Base-by-base conservation (phyloP, 2,797 vertebrate species). In the Protonibea diacanthus region DNA sequence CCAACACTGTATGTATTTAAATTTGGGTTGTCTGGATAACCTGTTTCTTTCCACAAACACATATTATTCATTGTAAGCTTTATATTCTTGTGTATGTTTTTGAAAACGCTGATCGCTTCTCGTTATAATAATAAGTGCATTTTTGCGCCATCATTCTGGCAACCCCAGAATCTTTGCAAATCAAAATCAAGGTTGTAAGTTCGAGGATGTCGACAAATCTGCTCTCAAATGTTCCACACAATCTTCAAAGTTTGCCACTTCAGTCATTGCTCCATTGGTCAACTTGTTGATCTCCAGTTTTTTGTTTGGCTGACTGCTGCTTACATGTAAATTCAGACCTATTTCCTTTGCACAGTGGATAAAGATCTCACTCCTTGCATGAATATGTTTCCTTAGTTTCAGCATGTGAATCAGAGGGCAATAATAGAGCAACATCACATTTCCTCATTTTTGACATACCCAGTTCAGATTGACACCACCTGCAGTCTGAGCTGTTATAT, bases 221-320 rank as follows among this genome's bases (percentile, higher is more conserved):
- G 51, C 20, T 82, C 73, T 82, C 73, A 84, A 71, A 87, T 47
- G 69, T 80, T n/a, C 85, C 82, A 66, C 79, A 84, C 57, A 87
- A 57, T 86, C 61, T 47, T 72, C 72, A 56, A 84, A 86, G 51
- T 70, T 56, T 20, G 52, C 33, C 12, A 86, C 72, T 71, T 86
- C 85, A n/a, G 18, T 63, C 52, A 86, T 71, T 14, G 69, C 70
- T 38, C 76, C 82, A 44, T 78, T 84, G 38, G 79, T 80, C 73
- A 84, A 18, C 53, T 17, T 76, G 23, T 14, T 68, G 23, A 84
- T 8, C 0, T 80, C 53, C 18, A 82, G 23, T 57, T 64, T 82
- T 57, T 47, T 20, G 14, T 42, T 23, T 33, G 58, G 21, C 18
- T 17, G 38, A 20, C 13, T 6, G 2, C 3, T 5, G 47, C 59